These are phyloP conservation scores for Buphagus erythrorhynchus DNA, from an alignment of 2,797 vertebrate genomes.

Conservation along the genomic window DNA sequence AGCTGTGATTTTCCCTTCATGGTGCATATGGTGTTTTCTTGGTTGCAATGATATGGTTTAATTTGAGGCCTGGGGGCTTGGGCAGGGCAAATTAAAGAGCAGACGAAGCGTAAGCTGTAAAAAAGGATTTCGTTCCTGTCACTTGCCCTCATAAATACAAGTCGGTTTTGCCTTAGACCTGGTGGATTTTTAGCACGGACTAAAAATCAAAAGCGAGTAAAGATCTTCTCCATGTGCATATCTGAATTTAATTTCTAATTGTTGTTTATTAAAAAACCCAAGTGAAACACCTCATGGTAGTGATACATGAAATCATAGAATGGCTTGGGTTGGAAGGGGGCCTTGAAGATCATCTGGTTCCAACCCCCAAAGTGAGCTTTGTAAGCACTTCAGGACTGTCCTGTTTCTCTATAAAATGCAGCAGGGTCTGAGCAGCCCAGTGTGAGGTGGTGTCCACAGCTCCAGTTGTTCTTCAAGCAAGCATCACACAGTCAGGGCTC, in stretches of 20 bases:
- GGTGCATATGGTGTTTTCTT: neutral
- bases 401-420: neutral
- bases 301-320: fast-evolving
- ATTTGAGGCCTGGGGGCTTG: neutral
- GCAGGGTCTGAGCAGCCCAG: neutral
- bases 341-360: neutral
- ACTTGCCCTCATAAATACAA: neutral
- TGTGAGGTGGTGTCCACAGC: fast-evolving
- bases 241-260: neutral
- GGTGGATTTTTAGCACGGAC: neutral
- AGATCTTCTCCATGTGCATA: neutral
- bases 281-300: neutral
- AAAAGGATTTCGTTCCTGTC: neutral
- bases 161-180: neutral
- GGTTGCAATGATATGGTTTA: neutral
- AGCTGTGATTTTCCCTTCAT: neutral
- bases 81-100: neutral
- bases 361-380: neutral
- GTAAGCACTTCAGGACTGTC: neutral
- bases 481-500: neutral
- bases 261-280: neutral
- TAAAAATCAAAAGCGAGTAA: neutral
- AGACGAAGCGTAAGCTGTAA: neutral
- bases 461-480: neutral
- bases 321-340: neutral